Evolutionary conservation across 2,888 invertebrate species (phyloP).

Genomic region (Zygothrica quintamaculata): DNA sequence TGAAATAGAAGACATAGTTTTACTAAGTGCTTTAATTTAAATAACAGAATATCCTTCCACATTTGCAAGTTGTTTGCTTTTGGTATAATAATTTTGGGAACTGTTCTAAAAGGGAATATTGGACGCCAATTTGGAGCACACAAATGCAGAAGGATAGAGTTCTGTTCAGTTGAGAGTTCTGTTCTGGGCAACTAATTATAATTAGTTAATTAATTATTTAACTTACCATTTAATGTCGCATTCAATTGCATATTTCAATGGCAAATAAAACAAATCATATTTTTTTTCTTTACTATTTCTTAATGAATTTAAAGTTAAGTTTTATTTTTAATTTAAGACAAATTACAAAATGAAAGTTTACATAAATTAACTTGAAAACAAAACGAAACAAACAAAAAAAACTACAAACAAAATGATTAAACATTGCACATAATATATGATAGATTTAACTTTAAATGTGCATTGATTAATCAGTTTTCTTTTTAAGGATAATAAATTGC

Average conservation of each 20-base stretch:
- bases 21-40: slow-evolving; percentile 4
- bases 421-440: slow-evolving; percentile 29
- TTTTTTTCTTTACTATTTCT: slow-evolving; percentile 20
- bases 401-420: slow-evolving; percentile 34
- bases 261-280: slow-evolving; percentile 68
- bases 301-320: too few relatives aligned
- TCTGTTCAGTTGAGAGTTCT: slow-evolving; percentile 22
- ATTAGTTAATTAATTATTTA: slow-evolving; percentile 31
- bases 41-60: slow-evolving; percentile 77
- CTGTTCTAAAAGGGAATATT: slow-evolving; percentile 15
- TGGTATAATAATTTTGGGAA: slow-evolving; percentile 3
- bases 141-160: slow-evolving; percentile 88
- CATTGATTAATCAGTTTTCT: slow-evolving; percentile 1
- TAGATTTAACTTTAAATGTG: background rate
- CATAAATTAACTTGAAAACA: too few relatives aligned
- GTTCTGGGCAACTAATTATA: slow-evolving; percentile 60
- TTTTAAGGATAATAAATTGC: slow-evolving; percentile 4
- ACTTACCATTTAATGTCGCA: slow-evolving; percentile 69
- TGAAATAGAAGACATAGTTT: slow-evolving; percentile 58
- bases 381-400: too few relatives aligned
- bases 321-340: too few relatives aligned
- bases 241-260: slow-evolving; percentile 48
- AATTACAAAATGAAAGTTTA: slow-evolving; percentile 47
- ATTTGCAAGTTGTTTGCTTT: slow-evolving; percentile 61
- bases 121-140: slow-evolving; percentile 70